Conservation (phyloP, 1,140 invertebrate genomes). For the Tigriopus japonicus region DNA sequence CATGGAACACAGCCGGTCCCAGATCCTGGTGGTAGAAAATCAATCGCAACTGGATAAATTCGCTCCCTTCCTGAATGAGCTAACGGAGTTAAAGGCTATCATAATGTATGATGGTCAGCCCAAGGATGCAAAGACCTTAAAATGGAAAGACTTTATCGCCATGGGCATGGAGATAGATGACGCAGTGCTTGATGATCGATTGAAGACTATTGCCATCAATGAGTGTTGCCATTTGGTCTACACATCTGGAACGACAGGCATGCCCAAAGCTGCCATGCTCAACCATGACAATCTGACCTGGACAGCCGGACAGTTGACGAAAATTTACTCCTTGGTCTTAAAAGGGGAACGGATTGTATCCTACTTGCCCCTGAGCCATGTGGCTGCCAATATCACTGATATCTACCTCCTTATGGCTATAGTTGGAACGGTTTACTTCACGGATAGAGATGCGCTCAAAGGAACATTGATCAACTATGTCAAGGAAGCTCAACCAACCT, state of each 20-base stretch:
- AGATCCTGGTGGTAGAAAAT: neutral
- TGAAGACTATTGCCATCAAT: conserved; percentile 32
- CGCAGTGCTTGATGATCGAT: conserved; percentile 25
- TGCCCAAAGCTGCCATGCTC: conserved; percentile 84
- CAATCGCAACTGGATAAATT: conserved; percentile 68
- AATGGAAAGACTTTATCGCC: conserved; percentile 55
- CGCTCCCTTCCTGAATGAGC: conserved; percentile 40
- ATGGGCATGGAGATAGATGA: conserved; percentile 50
- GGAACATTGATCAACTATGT: conserved; percentile 55
- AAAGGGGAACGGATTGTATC: conserved; percentile 42
- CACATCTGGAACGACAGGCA: conserved; percentile 75
- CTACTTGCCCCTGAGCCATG: conserved; percentile 69
- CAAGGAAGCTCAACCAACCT: conserved; percentile 51
- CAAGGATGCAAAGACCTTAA: conserved; percentile 19
- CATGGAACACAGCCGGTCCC: neutral
- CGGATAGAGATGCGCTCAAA: conserved; percentile 8
- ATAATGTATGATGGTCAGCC: conserved; percentile 61
- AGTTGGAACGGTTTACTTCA: conserved; percentile 23
- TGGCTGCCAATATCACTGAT: conserved; percentile 71
- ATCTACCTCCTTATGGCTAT: conserved; percentile 41
- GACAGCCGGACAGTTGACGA: conserved; percentile 25
- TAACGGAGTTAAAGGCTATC: conserved; percentile 60
- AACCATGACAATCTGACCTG: conserved; percentile 65
- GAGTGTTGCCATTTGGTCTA: conserved; percentile 79
- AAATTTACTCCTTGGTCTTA: conserved; percentile 15